A percentile compares a stretch with the other conserved stretches of the same genome.
Evolutionary conservation across 2,113 vertebrate genomes (phyloP).

Genomic region (Penelope pileata): DNA sequence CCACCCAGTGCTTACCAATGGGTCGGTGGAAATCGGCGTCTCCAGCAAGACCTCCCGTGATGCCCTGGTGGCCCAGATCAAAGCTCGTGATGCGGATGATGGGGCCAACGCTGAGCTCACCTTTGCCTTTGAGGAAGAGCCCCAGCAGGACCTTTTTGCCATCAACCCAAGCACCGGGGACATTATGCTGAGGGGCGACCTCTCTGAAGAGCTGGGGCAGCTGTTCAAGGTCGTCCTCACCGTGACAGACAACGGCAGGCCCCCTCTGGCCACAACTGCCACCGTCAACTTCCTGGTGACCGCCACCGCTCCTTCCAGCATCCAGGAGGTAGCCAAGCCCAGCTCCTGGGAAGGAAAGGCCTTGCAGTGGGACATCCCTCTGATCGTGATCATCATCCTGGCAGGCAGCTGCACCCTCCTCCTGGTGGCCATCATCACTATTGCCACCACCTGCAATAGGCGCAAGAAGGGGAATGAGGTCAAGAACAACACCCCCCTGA

Average conservation of each 20-base stretch:
- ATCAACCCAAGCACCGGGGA: constrained; percentile 89
- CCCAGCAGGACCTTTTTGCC: constrained; percentile 83
- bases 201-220: constrained; percentile 86
- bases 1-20: constrained; percentile 85
- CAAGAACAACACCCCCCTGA: constrained; percentile 66
- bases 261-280: constrained; percentile 85
- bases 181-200: constrained; percentile 83
- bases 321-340: constrained; percentile 75
- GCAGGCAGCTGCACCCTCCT: constrained; percentile 94
- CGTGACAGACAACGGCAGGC: constrained; percentile 86
- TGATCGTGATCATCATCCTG: constrained; percentile 91
- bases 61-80: constrained; percentile 87
- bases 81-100: constrained; percentile 90
- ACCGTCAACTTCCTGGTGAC: constrained; percentile 87
- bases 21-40: constrained; percentile 88
- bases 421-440: constrained; percentile 91
- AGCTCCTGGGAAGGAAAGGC: constrained; percentile 74
- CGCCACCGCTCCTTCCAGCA: constrained; percentile 77
- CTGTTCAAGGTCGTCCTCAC: constrained; percentile 83
- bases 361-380: constrained; percentile 89
- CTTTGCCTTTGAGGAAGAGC: constrained; percentile 84
- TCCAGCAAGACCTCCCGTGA: constrained; percentile 86
- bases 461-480: constrained; percentile 84
- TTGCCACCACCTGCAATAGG: constrained; percentile 91
- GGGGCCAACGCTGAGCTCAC: constrained; percentile 88